phyloP scores from a whole-genome alignment of 2,797 vertebrate species.

The Leptoclinus maculatus region DNA sequence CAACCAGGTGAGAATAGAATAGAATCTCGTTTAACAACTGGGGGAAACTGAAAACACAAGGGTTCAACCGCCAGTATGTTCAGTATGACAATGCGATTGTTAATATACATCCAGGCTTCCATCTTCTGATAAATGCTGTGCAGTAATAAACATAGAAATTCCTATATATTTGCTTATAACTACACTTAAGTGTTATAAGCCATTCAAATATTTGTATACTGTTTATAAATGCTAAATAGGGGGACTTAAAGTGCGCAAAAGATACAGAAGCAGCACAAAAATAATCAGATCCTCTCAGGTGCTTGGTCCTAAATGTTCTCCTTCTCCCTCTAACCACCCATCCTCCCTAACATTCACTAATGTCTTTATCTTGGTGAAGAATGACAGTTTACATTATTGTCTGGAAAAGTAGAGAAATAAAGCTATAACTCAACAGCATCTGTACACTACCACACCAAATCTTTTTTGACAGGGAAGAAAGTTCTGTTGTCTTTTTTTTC shows the following conservation, averaged over 20 bases:
- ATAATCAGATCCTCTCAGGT: neutral
- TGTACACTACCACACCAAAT: constrained; percentile 25
- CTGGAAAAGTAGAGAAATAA: neutral
- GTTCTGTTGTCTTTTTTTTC: constrained; percentile 20
- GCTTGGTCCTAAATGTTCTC: neutral
- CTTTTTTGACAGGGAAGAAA: constrained; percentile 34
- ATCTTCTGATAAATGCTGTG: neutral
- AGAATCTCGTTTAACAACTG: neutral
- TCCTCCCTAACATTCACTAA: constrained; percentile 1
- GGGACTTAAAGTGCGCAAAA: neutral
- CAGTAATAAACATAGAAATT: neutral
- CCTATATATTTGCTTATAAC: neutral
- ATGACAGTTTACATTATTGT: constrained; percentile 11
- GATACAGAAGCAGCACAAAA: neutral
- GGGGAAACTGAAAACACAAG: neutral
- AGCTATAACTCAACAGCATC: constrained; percentile 19
- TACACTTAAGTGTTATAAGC: neutral
- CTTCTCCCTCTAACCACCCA: too few relatives aligned
- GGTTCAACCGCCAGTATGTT: neutral
- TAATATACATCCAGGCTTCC: neutral
- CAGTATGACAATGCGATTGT: neutral
- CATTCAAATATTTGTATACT: neutral
- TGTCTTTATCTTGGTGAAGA: neutral
- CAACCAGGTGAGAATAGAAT: neutral
- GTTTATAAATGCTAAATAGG: neutral